phyloP scores from a whole-genome alignment of 2,888 invertebrate genomes.

The Tipula vernalis region DNA sequence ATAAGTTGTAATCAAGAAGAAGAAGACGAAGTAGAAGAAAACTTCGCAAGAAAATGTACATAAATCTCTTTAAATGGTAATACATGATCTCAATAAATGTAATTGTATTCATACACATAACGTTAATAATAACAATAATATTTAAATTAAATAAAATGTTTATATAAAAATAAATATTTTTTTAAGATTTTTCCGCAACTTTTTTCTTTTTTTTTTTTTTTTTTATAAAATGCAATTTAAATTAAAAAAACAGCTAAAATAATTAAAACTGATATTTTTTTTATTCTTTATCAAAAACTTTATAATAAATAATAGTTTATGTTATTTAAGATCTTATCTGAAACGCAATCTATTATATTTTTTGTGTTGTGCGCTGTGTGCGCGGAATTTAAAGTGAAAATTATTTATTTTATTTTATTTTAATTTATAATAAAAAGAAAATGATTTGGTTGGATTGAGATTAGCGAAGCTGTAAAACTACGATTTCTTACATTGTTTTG shows the following conservation, averaged over 20 bases:
- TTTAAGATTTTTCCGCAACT: background rate
- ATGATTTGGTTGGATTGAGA: background rate
- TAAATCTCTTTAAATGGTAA: background rate
- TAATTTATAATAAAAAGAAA: background rate
- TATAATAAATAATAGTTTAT: background rate
- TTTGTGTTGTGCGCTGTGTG: background rate
- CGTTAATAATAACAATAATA: background rate
- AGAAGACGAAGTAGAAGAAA: background rate
- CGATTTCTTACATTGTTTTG: too few species aligned
- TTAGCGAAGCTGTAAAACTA: too few species aligned
- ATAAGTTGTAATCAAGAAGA: background rate
- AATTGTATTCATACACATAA: background rate
- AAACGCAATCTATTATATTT: background rate
- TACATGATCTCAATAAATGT: background rate
- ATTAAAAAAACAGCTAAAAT: background rate
- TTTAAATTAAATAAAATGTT: background rate
- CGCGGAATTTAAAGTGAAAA: background rate
- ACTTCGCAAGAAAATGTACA: background rate
- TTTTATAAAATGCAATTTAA: background rate
- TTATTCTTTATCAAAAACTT: background rate
- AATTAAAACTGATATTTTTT: background rate
- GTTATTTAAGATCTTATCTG: background rate
- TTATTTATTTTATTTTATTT: background rate
- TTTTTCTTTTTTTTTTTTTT: background rate
- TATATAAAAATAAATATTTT: background rate